Evolutionary conservation across 1,140 invertebrate genomes (phyloP), one percentile per base, ranked within the genome.

Genomic region (Solenopsis fugax): DNA sequence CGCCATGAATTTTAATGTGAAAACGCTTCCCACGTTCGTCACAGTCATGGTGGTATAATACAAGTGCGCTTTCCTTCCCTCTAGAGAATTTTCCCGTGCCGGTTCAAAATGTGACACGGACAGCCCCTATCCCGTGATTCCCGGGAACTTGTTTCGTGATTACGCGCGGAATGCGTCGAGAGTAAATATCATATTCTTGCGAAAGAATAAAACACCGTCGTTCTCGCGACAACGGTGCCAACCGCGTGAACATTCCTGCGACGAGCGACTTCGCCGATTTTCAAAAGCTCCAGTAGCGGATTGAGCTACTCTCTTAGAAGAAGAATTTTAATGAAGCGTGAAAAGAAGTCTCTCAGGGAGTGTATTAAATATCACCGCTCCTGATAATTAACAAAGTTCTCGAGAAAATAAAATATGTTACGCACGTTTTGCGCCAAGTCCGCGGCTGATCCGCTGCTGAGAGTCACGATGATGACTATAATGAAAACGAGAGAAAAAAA

Each of bases 1-100:
- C 41, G 37, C 54, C 24, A 73, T 73, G 67, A 73, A 82, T 84
- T 84, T 75, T 84, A 73, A 84, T 60, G 41, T 18, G 56, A 60
- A 60, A 71, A 41, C 69, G 9, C 34, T 84, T 82, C 13, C 65
- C 77, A 67, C 50, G 67, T 82, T 73, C 16, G 37, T 84, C 69
- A 69, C 24, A 69, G 24, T 60, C 41, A 37, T 60, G 29, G 9
- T 60, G 80, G 21, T n/a, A 58, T 72, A n/a, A 69, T 48, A 60
- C 58, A 60, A 84, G 41, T 73, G 52, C 54, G 41, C 65, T 24
- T 75, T 50, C 69, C 41, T 54, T 18, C 0, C 50, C 69, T 24
- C 69, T 12, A 37, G 41, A 48, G 54, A 62, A 37, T 50, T 60
- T 62, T 60, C 24, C 37, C 67, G n/a, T 54, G 73, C 48, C 41